Conservation (phyloP, 1,140 invertebrate species). For the Coelopa frigida region DNA sequence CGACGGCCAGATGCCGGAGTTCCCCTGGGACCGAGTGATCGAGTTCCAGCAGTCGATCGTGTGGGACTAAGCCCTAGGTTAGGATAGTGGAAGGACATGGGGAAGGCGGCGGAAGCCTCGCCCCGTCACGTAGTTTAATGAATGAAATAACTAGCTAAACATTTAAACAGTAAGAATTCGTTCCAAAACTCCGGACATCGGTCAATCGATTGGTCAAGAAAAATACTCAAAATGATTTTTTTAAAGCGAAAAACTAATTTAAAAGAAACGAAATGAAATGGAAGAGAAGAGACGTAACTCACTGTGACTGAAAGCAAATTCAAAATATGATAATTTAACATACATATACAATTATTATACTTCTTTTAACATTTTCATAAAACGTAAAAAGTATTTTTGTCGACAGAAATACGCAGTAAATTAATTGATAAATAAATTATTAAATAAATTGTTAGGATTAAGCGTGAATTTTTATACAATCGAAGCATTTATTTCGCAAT, state of each 20-base stretch:
- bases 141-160: no score
- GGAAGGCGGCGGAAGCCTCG: neutral
- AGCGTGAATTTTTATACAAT: no score
- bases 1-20: slow-evolving; percentile 28
- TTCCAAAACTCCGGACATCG: no score
- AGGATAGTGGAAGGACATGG: neutral
- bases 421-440: no score
- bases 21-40: slow-evolving; percentile 39
- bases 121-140: no score
- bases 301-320: slow-evolving; percentile 37
- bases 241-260: neutral
- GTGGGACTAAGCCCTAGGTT: slow-evolving; percentile 25
- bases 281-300: slow-evolving; percentile 1
- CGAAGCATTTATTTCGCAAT: no score
- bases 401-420: neutral
- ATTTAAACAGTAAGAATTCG: no score
- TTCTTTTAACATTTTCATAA: slow-evolving; percentile 8
- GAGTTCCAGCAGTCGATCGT: slow-evolving; percentile 38
- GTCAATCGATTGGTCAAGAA: neutral
- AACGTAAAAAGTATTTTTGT: no score
- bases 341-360: neutral
- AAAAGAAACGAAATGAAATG: neutral
- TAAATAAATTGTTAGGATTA: no score
- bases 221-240: neutral
- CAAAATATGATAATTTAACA: neutral